Evolutionary conservation across 2,797 vertebrate genomes (phyloP), one percentile per base, ranked within the genome.

Genomic region (Acrossocheilus fasciatus): DNA sequence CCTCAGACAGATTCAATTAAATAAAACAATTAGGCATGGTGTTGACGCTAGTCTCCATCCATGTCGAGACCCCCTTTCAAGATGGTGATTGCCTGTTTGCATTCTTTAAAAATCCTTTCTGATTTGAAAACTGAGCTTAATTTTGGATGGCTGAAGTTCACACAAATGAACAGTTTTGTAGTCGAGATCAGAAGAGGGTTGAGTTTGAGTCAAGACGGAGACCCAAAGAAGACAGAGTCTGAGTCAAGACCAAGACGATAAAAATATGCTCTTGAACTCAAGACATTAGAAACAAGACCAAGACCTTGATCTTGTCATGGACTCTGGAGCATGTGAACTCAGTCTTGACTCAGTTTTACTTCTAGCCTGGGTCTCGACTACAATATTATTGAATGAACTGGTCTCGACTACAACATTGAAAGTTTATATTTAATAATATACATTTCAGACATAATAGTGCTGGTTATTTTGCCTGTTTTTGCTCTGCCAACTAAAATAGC

Each of bases 21-120:
- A 75, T 52, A 45, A 7, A 64, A 82, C 36, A 85, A 74, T 83
- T 85, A 34, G 62, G 70, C 30, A 87, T 68, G n/a, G 6, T 69
- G 52, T 72, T 69, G 70, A 39, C 0, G 5, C 18, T 41, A 39
- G 82, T 74, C 81, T 72, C 57, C 90, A 92, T 91, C 90, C 91
- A 92, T 91, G 83, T 81, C 54, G 86, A 92, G 91, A 91, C 91
- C 90, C 85, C 41, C 91, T 92, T 91, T 92, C 81, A 75, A 62
- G 23, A 57, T 52, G 50, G n/a, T 34, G 15, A 41, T 41, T 30
- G 57, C 30, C 30, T 47, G 43, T 78, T 87, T 73, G 23, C 1
- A 10, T 45, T 41, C 4, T 39, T 4, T 8, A 57, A 73, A 3
- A 45, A 36, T 18, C 17, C n/a, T 59, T 57, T 45, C 11, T 59